Conservation (phyloP, 2,888 invertebrate species). For the Himalopsyche japonica region DNA sequence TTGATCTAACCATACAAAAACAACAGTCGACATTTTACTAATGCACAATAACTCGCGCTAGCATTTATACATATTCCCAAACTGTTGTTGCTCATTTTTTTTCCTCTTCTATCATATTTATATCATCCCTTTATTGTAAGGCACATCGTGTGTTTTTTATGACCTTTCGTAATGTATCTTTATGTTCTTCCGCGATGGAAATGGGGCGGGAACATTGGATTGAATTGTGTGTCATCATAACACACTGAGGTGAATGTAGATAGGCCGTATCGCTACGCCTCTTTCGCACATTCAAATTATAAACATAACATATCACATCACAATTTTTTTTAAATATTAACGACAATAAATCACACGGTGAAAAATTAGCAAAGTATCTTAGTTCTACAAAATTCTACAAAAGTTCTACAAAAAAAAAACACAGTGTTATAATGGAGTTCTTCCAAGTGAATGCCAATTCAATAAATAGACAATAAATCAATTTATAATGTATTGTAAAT, state of each 20-base stretch:
- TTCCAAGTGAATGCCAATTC: too few relatives aligned
- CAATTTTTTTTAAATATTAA: too few relatives aligned
- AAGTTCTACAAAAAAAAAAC: too few relatives aligned
- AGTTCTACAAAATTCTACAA: too few relatives aligned
- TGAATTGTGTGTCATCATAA: slow-evolving; percentile 32
- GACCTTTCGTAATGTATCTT: slow-evolving; percentile 41
- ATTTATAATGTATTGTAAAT: too few relatives aligned
- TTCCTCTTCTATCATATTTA: slow-evolving; percentile 38
- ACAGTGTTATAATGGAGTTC: too few relatives aligned
- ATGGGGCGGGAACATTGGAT: slow-evolving; percentile 39
- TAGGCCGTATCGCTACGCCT: background rate
- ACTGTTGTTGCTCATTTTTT: slow-evolving; percentile 32
- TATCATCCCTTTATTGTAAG: slow-evolving; percentile 29
- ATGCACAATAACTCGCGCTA: slow-evolving; percentile 38
- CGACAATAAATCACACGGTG: too few relatives aligned
- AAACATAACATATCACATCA: too few relatives aligned
- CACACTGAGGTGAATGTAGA: background rate
- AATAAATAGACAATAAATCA: too few relatives aligned
- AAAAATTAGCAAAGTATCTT: too few relatives aligned
- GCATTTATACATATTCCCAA: slow-evolving; percentile 38
- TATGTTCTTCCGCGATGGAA: slow-evolving; percentile 38
- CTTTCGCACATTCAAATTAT: background rate
- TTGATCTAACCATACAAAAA: background rate
- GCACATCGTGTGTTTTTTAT: slow-evolving; percentile 41
- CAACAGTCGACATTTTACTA: slow-evolving; percentile 30